A percentile compares a stretch with the other conserved stretches of the same genome.
phyloP scores from a whole-genome alignment of 2,888 invertebrate species.

The Pachymerium ferrugineum region DNA sequence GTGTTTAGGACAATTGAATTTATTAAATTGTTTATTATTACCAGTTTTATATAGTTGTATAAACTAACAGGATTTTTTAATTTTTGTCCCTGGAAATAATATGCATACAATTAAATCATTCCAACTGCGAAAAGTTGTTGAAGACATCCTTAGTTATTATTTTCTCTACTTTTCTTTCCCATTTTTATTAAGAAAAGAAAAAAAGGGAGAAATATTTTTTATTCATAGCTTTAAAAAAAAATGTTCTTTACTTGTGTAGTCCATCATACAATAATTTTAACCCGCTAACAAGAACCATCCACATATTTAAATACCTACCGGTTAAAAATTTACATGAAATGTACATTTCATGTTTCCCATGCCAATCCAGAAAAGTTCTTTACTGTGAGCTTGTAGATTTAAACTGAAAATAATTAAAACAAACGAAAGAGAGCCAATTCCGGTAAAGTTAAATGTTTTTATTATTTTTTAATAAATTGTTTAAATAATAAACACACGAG shows the following conservation, averaged over 20 bases:
- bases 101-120: not conserved
- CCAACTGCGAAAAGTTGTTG: not conserved
- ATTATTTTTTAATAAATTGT: no score
- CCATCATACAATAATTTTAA: no score
- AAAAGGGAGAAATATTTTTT: no score
- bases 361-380: not conserved
- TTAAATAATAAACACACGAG: no score
- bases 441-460: no score
- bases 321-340: not conserved
- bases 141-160: not conserved
- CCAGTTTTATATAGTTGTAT: slow-evolving; percentile 2
- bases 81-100: not conserved
- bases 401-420: not conserved
- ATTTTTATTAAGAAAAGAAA: no score
- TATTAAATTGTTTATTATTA: slow-evolving; percentile 4
- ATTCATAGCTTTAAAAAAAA: no score
- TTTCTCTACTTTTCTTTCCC: not conserved
- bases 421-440: not conserved
- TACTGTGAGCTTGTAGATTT: slow-evolving; percentile 6
- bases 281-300: no score
- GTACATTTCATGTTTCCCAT: not conserved
- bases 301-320: not conserved
- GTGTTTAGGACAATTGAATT: slow-evolving; percentile 3
- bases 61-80: not conserved
- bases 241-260: no score